A percentile compares a stretch with the other conserved stretches of the same genome.
Conservation (phyloP, 2,797 vertebrate genomes). For the Anguilla obscura region DNA sequence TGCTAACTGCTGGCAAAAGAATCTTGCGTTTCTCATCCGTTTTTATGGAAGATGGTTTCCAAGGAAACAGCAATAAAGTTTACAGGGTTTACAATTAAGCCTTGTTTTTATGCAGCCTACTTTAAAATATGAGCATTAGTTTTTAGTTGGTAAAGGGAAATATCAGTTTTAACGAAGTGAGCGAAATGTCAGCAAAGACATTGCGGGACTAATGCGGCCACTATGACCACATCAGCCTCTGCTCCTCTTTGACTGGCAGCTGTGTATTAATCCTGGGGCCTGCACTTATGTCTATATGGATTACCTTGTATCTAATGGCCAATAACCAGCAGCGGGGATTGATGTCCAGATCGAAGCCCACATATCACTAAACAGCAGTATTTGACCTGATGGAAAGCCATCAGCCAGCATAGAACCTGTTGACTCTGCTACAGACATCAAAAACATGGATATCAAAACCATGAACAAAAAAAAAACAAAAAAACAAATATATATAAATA, state of each 20-base stretch:
- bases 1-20: slow-evolving; percentile 55
- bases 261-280: background rate
- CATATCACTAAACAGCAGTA: background rate
- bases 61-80: slow-evolving; percentile 8
- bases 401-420: background rate
- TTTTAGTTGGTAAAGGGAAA: background rate
- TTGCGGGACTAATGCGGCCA: background rate
- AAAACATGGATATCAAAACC: background rate
- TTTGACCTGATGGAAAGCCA: background rate
- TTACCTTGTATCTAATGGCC: background rate
- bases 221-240: background rate
- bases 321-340: background rate
- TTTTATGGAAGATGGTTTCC: slow-evolving; percentile 53
- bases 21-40: slow-evolving; percentile 38
- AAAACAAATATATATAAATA: background rate
- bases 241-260: background rate
- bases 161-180: background rate
- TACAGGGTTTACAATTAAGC: background rate
- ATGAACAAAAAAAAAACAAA: no score
- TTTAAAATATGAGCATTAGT: background rate
- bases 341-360: background rate
- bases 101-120: background rate
- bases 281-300: background rate
- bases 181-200: background rate
- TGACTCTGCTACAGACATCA: background rate